Percentiles rank a stretch among this genome's conserved stretches.
phyloP scores from a whole-genome alignment of 2,113 vertebrate genomes.

The Pseudopodoces humilis region DNA sequence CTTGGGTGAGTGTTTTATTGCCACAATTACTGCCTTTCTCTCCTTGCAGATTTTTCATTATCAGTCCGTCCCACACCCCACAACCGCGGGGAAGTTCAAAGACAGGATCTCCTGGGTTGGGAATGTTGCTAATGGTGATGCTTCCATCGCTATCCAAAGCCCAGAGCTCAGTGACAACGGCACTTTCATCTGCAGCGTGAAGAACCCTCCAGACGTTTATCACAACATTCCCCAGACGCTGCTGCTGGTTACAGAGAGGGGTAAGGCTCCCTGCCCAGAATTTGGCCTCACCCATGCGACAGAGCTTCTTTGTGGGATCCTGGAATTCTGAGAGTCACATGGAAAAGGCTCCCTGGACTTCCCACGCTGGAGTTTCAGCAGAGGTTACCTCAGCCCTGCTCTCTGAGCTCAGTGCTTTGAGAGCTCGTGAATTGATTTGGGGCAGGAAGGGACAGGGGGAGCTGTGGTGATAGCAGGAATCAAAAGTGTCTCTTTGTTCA shows the following conservation, averaged over 20 bases:
- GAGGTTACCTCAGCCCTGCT: background rate
- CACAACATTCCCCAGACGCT: conserved; percentile 80
- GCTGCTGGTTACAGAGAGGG: conserved; percentile 80
- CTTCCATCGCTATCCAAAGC: conserved; percentile 82
- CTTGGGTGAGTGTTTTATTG: rapidly evolving
- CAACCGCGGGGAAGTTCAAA: conserved; percentile 74
- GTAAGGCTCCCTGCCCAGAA: conserved; percentile 60
- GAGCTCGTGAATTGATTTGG: background rate
- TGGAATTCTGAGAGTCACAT: rapidly evolving
- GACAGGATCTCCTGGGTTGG: conserved; percentile 85
- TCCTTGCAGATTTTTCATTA: conserved; percentile 87
- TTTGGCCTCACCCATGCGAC: rapidly evolving
- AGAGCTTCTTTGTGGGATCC: rapidly evolving
- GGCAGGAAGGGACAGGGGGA: background rate
- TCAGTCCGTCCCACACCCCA: conserved; percentile 77
- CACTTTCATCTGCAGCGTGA: conserved; percentile 88
- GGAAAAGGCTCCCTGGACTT: background rate
- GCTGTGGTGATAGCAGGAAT: background rate
- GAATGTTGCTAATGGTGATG: conserved; percentile 76
- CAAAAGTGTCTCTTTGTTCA: background rate
- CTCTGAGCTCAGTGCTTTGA: background rate
- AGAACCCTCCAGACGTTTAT: conserved; percentile 91
- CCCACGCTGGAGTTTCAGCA: background rate
- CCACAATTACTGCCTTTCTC: background rate
- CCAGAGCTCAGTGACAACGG: conserved; percentile 84